Base-by-base conservation (phyloP, 2,797 vertebrate genomes). In the Leuciscus waleckii region DNA sequence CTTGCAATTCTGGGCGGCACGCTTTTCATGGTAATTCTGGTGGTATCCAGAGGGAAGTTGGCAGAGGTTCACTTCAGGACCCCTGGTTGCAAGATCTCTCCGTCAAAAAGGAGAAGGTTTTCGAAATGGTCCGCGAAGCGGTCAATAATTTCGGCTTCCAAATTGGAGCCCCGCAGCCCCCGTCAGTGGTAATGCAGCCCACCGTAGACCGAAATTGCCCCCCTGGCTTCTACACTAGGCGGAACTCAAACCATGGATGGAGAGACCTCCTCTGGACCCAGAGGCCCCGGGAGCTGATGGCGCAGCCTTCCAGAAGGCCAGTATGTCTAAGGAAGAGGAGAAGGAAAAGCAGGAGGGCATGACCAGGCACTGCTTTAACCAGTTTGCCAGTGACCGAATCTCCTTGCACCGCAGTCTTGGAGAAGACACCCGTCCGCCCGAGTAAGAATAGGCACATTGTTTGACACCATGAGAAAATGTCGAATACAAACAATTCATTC, bases 291-390 rank as follows among this genome's bases (percentile, higher is more conserved):
- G 98, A 0, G 96, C 96, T 0, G 94, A 96, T 0, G 97, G 96
- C 3, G 95, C 90, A 81, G 90, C 91, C 0, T 99, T 97, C 92
- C 90, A 94, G 73, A 94, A 96, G 83, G 95, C 93, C 0, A 37
- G 70, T 0, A 94, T 98, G 96, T 94, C 91, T 0, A 90, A 94
- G 0, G 94, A 94, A 73, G 97, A 99, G 90, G 93, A 91, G 32
- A 95, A 95, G 89, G 97, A 99, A 89, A 99, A 97, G 89, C 95
- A 96, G 16, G 91, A 91, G 0, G 98, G 98, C 19, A 97, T 97
- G 81, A 96, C 94, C n/a, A 96, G 97, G 8, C 96, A 99, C 89
- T 99, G 98, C 87, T 99, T 99, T 92, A 99, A 99, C 82, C 97
- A 97, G 92, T 99, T 97, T 77, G 97, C 97, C 93, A 99, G 97